Conservation (phyloP, 2,888 invertebrate species). For the Dryobota labecula region DNA sequence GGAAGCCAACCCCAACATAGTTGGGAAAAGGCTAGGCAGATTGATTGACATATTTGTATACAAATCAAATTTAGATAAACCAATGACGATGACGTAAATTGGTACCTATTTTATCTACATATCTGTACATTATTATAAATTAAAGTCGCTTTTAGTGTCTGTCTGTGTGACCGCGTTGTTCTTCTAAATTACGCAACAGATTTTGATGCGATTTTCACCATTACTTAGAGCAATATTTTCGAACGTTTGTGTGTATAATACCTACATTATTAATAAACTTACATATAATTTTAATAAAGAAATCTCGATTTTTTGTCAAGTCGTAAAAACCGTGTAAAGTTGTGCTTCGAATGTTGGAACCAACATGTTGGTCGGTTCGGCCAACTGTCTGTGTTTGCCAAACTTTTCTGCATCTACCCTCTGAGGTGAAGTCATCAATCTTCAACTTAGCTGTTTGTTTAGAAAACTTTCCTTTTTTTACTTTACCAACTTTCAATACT, state of each 20-base stretch:
- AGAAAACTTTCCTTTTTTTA: constrained; percentile 74
- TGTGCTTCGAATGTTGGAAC: neutral
- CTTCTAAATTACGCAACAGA: neutral
- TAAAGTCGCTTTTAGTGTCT: neutral
- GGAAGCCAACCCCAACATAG: too few species aligned
- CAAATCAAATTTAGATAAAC: neutral
- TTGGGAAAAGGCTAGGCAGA: too few species aligned
- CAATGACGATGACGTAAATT: neutral
- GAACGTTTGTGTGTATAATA: too few species aligned
- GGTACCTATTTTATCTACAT: neutral
- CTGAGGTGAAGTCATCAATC: constrained; percentile 82
- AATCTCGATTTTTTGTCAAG: neutral
- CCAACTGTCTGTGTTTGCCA: constrained; percentile 58
- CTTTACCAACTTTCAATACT: constrained; percentile 71
- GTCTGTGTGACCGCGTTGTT: too few species aligned
- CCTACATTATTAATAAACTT: too few species aligned
- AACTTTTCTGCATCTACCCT: constrained; percentile 71
- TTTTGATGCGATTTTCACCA: too few species aligned
- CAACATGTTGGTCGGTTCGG: constrained; percentile 32
- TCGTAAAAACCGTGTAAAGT: neutral
- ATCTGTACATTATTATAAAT: too few species aligned
- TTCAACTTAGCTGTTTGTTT: constrained; percentile 78
- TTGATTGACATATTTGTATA: too few species aligned
- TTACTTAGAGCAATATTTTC: too few species aligned
- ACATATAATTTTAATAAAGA: too few species aligned